Conservation (phyloP, 2,113 vertebrate species). For the Carettochelys insculpta region DNA sequence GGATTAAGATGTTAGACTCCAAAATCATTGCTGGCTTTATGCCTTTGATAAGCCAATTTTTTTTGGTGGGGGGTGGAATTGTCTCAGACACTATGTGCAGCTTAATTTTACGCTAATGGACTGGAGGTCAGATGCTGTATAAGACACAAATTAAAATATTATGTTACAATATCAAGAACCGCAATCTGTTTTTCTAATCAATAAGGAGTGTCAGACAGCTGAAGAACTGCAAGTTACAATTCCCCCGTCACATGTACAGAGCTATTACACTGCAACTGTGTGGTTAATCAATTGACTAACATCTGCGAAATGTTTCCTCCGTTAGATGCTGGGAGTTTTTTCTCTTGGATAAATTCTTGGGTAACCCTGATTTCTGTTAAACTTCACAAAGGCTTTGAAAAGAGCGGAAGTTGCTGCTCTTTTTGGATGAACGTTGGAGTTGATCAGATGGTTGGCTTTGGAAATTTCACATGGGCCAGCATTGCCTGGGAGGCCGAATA, state of each 20-base stretch:
- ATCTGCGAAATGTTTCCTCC: conserved; percentile 60
- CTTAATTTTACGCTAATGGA: conserved; percentile 55
- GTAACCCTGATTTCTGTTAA: neutral
- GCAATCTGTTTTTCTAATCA: conserved; percentile 75
- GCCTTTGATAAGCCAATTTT: neutral
- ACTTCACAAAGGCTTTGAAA: conserved; percentile 2
- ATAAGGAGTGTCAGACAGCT: conserved; percentile 72
- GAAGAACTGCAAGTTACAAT: conserved; percentile 71
- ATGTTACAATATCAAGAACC: conserved; percentile 62
- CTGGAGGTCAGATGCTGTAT: conserved; percentile 63
- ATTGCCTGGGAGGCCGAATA: neutral
- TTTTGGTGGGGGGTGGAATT: neutral
- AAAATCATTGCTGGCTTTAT: neutral
- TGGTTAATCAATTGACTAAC: conserved; percentile 73
- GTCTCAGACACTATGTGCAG: neutral
- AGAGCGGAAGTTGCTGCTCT: neutral
- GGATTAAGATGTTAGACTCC: neutral
- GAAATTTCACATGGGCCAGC: neutral
- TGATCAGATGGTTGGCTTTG: neutral
- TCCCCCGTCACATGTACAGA: conserved; percentile 63
- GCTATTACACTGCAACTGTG: conserved; percentile 52
- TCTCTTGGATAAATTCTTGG: conserved; percentile 16
- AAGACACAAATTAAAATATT: conserved; percentile 74
- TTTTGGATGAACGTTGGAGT: neutral
- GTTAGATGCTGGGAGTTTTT: conserved; percentile 16